A percentile compares a stretch with the other conserved stretches of the same genome.
Evolutionary conservation across 2,888 invertebrate genomes (phyloP).

Genomic region (Oligia fasciuncula): DNA sequence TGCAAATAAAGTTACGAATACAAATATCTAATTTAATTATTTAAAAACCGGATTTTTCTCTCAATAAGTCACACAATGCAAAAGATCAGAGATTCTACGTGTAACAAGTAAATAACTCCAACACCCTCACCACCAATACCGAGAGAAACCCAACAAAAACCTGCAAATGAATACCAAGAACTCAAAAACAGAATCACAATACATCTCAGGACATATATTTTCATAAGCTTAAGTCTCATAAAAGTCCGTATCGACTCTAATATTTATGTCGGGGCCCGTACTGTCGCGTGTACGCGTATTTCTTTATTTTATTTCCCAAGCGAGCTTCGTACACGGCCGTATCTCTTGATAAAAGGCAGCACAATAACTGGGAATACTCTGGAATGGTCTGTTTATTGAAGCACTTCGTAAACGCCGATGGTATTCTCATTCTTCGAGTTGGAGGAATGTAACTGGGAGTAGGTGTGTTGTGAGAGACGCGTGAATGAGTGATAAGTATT

Average conservation of each 20-base stretch:
- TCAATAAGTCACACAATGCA: neutral
- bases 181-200: constrained; percentile 54
- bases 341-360: constrained; percentile 67
- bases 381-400: constrained; percentile 67
- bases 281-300: constrained; percentile 63
- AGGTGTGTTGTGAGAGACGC: constrained; percentile 14
- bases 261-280: constrained; percentile 73
- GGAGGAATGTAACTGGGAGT: constrained; percentile 29
- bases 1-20: neutral
- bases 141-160: neutral
- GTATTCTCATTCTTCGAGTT: constrained; percentile 58
- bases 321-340: constrained; percentile 61
- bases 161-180: constrained; percentile 33
- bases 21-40: neutral
- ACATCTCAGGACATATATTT: constrained; percentile 70
- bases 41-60: neutral
- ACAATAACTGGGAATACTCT: constrained; percentile 63
- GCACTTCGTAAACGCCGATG: constrained; percentile 62
- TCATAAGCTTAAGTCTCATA: constrained; percentile 73
- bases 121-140: neutral
- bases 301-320: constrained; percentile 68
- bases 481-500: constrained; percentile 14
- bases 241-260: constrained; percentile 77
- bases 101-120: constrained; percentile 16
- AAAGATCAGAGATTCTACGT: neutral